Base-by-base conservation (phyloP, 2,797 vertebrate genomes). In the Otolemur crassicaudatus region DNA sequence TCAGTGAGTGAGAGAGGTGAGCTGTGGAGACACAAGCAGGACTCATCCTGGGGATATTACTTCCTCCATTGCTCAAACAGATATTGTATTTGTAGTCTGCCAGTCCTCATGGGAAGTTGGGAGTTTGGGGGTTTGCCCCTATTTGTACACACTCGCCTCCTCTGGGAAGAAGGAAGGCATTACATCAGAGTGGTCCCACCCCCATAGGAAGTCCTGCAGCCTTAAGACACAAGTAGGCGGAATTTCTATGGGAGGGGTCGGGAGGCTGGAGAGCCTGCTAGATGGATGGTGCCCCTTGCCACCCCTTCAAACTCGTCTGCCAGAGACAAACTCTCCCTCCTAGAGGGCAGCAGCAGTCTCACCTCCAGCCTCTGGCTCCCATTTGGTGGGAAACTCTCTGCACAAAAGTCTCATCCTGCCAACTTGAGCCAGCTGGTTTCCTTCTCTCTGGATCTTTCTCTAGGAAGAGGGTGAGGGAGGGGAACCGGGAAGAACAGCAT, bases 371-470 rank as follows among this genome's bases (percentile, higher is more conserved):
- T 65, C 53, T 5, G 23, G 19, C 29, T 92, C n/a, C 19, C 6
- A 1, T 73, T 89, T 27, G 34, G 31, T 8, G 23, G 56, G n/a
- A 49, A 81, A 82, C 19, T 34, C 60, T 91, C 73, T 46, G 16
- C 29, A 34, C 67, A 40, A 31, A 85, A 82, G 12, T 23, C 67
- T 43, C 53, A 27, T 37, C 67, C 56, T 80, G 17, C 93, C 81
- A 56, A 40, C 56, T 31, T 14, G 1, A 82, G 91, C 46, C 91
- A 80, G 34, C 60, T 81, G 65, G 65, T 69, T 95, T 96, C 83
- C 90, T 88, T 67, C 94, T 72, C 31, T 49, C 31, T 23, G n/a
- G 77, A 37, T 79, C 81, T 86, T 37, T 76, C 88, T 49, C 65
- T 3, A 43, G 56, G 58, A 81, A 87, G 12, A n/a, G 1, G 13